Evolutionary conservation across 2,113 vertebrate genomes (phyloP).

Genomic region (Rhagologus leucostigma): DNA sequence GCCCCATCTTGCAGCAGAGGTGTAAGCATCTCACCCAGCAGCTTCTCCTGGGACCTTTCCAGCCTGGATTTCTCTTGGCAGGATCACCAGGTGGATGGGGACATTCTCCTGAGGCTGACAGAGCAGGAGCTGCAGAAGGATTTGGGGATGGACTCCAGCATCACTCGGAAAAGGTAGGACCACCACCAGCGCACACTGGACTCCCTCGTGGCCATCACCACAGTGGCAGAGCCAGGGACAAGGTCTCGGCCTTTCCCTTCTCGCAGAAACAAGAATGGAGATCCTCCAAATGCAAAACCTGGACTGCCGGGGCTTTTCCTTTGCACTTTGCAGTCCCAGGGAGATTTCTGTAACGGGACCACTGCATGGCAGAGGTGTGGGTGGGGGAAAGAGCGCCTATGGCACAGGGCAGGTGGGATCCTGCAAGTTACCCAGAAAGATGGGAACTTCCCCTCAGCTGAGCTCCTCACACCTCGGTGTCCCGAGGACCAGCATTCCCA

Average conservation of each 20-base stretch:
- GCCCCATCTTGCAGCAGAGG: not conserved
- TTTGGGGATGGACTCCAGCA: conserved; percentile 83
- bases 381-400: not conserved
- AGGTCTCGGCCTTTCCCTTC: not conserved
- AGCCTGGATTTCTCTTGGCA: conserved; percentile 55
- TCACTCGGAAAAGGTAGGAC: conserved; percentile 86
- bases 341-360: not conserved
- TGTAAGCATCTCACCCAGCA: not conserved
- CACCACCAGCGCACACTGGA: not conserved
- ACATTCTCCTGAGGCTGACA: conserved; percentile 87
- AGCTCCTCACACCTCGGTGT: not conserved
- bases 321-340: not conserved
- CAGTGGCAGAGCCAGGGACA: not conserved
- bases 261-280: not conserved
- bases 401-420: not conserved
- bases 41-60: not conserved
- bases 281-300: not conserved
- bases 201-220: not conserved
- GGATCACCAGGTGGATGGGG: conserved; percentile 94
- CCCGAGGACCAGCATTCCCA: not conserved
- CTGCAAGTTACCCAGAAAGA: not conserved
- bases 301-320: not conserved
- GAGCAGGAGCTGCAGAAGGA: conserved; percentile 85
- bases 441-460: not conserved
- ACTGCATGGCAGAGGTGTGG: fast-evolving